Evolutionary conservation across 2,888 invertebrate species (phyloP), one percentile per base, ranked within the genome.

Genomic region (Branchellion lobata): DNA sequence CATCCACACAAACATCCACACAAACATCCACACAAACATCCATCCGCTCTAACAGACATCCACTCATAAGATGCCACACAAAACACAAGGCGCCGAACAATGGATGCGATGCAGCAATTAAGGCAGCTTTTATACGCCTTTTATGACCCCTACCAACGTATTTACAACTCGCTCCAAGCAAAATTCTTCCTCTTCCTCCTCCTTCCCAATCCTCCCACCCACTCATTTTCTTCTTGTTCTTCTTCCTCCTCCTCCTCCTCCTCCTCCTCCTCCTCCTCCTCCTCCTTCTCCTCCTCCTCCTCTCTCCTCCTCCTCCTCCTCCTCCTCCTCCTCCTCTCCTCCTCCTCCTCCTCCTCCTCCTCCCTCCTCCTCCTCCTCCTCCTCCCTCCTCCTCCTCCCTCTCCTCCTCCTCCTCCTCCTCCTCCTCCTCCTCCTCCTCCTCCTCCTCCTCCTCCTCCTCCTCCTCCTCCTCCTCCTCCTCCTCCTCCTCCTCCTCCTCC

Each of bases 211-310:
- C 14, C 14, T 14, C 40, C 14, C 40, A 8, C 14, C 40, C 40
- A 8, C 40, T 14, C 14, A 5, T 65, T 78, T 65, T 34, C 68
- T 68, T 33, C 68, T 65, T 68, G 24, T 68, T 33, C 68, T 31
- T 14, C 14, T 14, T 40, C 14, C 40, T 40, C 14, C 40, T 14
- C 14, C 40, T 14, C 14, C 40, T 14, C 14, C 40, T 14, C 24
- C 51, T 1, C 40, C 27, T 11, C 24, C 73, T 24, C 40, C 73
- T 5, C 40, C 47, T 0, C 24, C 40, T 1, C 34, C 36, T 0
- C 34, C n/a, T 0, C 24, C n/a, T 11, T 73, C 47, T 1, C 40
- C 73, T 1, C 40, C 51, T 1, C 40, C 51, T 1, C 40, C 47
- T 0, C 40, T 40, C 1, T 73, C 1, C 73, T 73, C 40, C 40